Percentiles rank a stretch among this genome's conserved stretches.
Conservation (phyloP, 2,888 invertebrate species). For the Dicyrtomina minuta region DNA sequence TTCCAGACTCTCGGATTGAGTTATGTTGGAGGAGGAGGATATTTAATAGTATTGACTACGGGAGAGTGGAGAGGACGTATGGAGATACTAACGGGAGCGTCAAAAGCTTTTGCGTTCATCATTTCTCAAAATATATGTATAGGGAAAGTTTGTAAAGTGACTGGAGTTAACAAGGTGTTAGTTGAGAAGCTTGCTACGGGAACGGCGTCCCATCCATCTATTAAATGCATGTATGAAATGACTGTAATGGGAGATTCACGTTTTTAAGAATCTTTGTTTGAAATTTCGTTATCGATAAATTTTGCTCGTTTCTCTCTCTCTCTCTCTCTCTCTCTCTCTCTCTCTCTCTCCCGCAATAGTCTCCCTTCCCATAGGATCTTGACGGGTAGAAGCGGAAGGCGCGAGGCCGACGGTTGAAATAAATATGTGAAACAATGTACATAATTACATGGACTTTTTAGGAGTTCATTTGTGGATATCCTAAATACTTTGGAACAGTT, state of each 20-base stretch:
- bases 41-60: too few relatives aligned
- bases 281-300: conserved; percentile 26
- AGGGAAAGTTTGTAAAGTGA: neutral
- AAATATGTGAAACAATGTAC: conserved; percentile 22
- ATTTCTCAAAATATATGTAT: neutral
- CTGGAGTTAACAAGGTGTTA: neutral
- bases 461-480: neutral
- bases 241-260: conserved; percentile 6
- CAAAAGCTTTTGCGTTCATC: too few relatives aligned
- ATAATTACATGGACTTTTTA: conserved; percentile 14
- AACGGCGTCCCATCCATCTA: neutral
- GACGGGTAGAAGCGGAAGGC: conserved; percentile 2
- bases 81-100: too few relatives aligned
- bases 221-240: conserved; percentile 10
- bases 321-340: neutral
- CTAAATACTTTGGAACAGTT: conserved; percentile 2
- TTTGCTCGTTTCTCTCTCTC: conserved; percentile 15
- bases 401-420: conserved; percentile 9
- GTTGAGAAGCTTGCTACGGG: neutral
- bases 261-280: conserved; percentile 24
- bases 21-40: too few relatives aligned
- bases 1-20: too few relatives aligned
- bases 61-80: too few relatives aligned
- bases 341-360: neutral
- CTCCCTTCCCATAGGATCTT: neutral